phyloP scores from a whole-genome alignment of 2,888 invertebrate species.

The Polydrusus tereticollis region DNA sequence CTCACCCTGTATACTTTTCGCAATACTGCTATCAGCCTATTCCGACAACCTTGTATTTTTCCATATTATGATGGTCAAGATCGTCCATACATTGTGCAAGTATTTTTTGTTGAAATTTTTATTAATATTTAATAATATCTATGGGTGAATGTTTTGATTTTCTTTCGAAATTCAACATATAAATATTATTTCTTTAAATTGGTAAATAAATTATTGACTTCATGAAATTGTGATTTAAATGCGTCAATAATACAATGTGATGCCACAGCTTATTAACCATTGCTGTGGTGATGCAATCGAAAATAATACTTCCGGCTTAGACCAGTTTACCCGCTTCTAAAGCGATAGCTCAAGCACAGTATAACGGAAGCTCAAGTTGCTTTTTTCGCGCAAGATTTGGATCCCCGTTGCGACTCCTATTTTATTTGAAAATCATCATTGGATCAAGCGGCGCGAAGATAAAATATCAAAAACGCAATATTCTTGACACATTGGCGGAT shows the following conservation, averaged over 20 bases:
- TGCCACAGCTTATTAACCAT: no score
- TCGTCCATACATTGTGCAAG: not conserved
- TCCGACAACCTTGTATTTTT: not conserved
- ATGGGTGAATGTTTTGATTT: not conserved
- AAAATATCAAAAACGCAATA: no score
- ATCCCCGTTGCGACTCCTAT: no score
- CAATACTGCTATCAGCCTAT: not conserved
- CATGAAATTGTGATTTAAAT: not conserved
- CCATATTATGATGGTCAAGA: constrained; percentile 7
- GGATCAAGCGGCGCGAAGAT: no score
- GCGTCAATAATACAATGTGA: not conserved
- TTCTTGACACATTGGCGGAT: no score
- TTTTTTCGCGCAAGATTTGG: no score
- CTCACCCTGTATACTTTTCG: not conserved
- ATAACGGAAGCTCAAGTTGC: no score
- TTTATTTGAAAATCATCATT: no score
- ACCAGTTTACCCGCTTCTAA: not conserved
- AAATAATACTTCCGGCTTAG: not conserved
- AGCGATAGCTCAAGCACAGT: not conserved
- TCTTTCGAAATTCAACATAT: not conserved
- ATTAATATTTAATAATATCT: not conserved
- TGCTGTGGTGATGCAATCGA: no score
- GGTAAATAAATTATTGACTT: not conserved
- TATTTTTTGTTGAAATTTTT: not conserved
- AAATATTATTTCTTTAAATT: not conserved